These are phyloP conservation scores for Thermophis baileyi DNA, from an alignment of 2,113 vertebrate genomes.

Conservation along the genomic window DNA sequence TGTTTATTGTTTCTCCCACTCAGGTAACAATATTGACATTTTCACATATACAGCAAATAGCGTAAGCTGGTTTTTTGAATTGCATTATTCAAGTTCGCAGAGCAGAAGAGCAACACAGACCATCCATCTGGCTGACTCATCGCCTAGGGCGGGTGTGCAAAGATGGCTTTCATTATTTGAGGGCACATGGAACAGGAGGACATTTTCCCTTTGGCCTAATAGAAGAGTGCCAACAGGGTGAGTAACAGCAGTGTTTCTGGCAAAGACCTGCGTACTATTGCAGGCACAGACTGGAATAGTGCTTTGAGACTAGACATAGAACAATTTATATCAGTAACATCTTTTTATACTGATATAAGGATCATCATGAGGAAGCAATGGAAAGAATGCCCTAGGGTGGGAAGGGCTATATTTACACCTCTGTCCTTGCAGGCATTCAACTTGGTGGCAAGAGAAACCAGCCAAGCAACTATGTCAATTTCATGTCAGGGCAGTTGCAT, in stretches of 20 bases:
- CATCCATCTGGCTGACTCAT: slow-evolving; percentile 27
- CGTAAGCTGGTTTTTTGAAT: not conserved
- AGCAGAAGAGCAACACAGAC: slow-evolving; percentile 26
- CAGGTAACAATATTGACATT: not conserved
- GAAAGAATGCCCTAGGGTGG: not conserved
- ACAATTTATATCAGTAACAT: not conserved
- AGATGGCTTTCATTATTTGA: slow-evolving; percentile 21
- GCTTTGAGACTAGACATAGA: not conserved
- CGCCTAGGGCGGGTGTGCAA: slow-evolving; percentile 48
- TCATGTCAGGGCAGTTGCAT: not conserved
- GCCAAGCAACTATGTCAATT: fast-evolving
- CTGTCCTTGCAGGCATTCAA: not conserved
- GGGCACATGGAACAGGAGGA: slow-evolving; percentile 18
- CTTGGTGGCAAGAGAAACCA: not conserved
- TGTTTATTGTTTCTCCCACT: not conserved
- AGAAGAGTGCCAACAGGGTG: slow-evolving; percentile 10
- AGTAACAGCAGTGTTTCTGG: not conserved
- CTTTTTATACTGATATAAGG: not conserved
- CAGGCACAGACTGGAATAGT: not conserved
- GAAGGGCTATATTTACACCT: not conserved
- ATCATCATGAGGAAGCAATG: not conserved
- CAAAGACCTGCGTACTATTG: not conserved
- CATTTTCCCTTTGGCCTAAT: not conserved
- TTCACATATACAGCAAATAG: not conserved
- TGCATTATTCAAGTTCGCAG: slow-evolving; percentile 25